Conservation (phyloP, 2,888 invertebrate genomes). For the Eristalinus aeneus region DNA sequence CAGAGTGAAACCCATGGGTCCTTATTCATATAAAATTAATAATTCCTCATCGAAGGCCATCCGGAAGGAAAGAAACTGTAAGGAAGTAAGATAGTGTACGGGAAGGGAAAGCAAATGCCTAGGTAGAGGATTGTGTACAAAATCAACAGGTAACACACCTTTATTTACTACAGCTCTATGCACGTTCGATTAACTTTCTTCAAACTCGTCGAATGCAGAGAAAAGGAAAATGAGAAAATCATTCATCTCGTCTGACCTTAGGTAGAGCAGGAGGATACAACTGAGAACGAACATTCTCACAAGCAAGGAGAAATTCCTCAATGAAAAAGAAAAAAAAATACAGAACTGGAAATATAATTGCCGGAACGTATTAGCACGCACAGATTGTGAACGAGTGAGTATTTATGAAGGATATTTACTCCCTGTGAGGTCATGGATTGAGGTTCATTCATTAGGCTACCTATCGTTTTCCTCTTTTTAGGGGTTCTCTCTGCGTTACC, state of each 20-base stretch:
- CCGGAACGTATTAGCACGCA: constrained; percentile 66
- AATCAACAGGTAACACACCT: constrained; percentile 61
- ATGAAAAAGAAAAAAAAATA: constrained; percentile 3
- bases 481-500: constrained; percentile 45
- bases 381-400: constrained; percentile 40
- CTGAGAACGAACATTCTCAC: neutral
- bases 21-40: neutral
- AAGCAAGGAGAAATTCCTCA: constrained; percentile 34
- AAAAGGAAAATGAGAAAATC: constrained; percentile 5
- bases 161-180: constrained; percentile 6
- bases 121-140: neutral
- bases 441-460: constrained; percentile 63
- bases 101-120: constrained; percentile 6
- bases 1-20: neutral
- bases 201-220: neutral
- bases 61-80: constrained; percentile 28
- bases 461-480: constrained; percentile 36
- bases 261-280: neutral
- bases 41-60: neutral
- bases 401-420: constrained; percentile 37
- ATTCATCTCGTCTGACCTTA: constrained; percentile 30
- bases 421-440: constrained; percentile 63
- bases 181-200: constrained; percentile 61
- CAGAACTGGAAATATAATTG: constrained; percentile 35
- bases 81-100: neutral